Conservation (phyloP, 1,140 invertebrate species). For the Lordiphosa mommai region DNA sequence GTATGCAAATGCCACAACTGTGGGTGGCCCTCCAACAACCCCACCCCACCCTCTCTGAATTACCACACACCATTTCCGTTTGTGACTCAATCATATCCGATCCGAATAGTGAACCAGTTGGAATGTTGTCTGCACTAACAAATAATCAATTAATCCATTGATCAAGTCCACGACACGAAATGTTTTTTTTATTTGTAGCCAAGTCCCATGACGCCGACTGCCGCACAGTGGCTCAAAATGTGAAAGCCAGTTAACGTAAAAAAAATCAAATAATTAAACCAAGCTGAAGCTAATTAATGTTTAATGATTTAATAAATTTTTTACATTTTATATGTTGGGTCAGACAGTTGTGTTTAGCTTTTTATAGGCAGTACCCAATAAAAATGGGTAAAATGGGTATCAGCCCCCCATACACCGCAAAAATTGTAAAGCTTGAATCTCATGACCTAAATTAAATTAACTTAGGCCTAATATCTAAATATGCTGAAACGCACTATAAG, state of each 20-base stretch:
- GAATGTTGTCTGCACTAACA: conserved; percentile 48
- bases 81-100: conserved; percentile 45
- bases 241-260: conserved; percentile 35
- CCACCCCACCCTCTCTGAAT: background rate
- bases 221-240: conserved; percentile 51
- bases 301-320: too few relatives aligned
- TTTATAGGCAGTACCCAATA: too few relatives aligned
- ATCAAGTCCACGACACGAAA: conserved; percentile 65
- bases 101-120: conserved; percentile 34
- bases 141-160: conserved; percentile 79
- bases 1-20: conserved; percentile 58
- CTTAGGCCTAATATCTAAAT: too few relatives aligned
- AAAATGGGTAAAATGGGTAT: too few relatives aligned
- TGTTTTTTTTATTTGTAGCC: conserved; percentile 61
- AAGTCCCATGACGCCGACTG: conserved; percentile 36
- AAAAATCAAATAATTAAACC: background rate
- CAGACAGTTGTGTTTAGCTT: too few relatives aligned
- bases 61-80: conserved; percentile 30
- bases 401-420: too few relatives aligned
- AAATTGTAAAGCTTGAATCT: too few relatives aligned
- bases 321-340: too few relatives aligned
- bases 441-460: too few relatives aligned
- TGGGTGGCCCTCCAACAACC: conserved; percentile 51
- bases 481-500: too few relatives aligned
- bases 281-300: background rate